A percentile compares a stretch with the other conserved stretches of the same genome.
phyloP scores from a whole-genome alignment of 2,797 vertebrate species.

The Anabacerthia variegaticeps region DNA sequence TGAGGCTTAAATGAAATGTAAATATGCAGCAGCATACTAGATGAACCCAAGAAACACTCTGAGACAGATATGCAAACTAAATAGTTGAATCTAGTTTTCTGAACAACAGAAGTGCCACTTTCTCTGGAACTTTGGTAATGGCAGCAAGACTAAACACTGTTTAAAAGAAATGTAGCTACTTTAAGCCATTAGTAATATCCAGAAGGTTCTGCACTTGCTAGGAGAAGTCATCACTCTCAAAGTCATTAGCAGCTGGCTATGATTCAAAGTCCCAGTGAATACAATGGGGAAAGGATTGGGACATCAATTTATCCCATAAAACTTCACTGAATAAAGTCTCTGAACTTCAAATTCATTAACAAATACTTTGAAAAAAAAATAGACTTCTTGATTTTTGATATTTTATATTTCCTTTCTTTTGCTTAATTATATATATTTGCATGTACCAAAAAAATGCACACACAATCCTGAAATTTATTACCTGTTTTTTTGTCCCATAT shows the following conservation, averaged over 20 bases:
- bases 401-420: not conserved
- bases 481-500: accelerated
- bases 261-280: not conserved
- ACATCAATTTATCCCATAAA: not conserved
- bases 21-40: not conserved
- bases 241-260: not conserved
- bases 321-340: not conserved
- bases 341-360: not conserved
- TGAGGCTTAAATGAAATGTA: not conserved
- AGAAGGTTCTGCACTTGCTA: not conserved
- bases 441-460: accelerated
- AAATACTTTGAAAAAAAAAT: not conserved
- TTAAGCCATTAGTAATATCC: not conserved
- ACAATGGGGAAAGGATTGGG: not conserved
- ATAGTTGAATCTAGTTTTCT: not conserved
- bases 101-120: not conserved
- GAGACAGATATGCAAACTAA: not conserved
- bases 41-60: not conserved
- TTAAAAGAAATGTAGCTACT: not conserved
- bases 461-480: not conserved
- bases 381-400: not conserved
- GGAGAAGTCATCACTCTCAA: not conserved
- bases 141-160: not conserved
- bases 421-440: accelerated
- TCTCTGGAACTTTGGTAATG: not conserved